Evolutionary conservation across 1,140 invertebrate genomes (phyloP).

Genomic region (Drosophila ambigua): DNA sequence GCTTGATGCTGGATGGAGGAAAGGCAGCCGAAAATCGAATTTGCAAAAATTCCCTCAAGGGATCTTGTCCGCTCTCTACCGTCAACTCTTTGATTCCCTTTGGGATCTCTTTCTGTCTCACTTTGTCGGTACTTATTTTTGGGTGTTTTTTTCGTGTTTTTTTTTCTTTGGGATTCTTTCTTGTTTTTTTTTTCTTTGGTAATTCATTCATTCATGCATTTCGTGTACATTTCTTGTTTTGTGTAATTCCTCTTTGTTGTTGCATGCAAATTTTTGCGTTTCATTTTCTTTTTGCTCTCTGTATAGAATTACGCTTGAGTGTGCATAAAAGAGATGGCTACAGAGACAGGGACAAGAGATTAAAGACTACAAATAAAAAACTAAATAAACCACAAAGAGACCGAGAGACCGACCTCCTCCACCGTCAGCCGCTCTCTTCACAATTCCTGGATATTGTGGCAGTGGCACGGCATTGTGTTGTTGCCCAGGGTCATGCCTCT

Average conservation of each 20-base stretch:
- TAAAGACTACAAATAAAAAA: constrained; percentile 13
- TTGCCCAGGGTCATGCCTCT: constrained; percentile 57
- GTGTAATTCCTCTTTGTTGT: constrained; percentile 41
- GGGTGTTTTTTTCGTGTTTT: too few species aligned
- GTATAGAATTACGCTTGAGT: constrained; percentile 54
- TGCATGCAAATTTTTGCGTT: constrained; percentile 62
- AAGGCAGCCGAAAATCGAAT: background rate
- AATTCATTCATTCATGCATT: constrained; percentile 65
- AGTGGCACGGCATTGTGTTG: constrained; percentile 14
- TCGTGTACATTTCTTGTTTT: constrained; percentile 20
- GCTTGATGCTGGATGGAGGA: too few species aligned
- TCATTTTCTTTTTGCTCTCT: constrained; percentile 34
- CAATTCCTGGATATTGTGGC: constrained; percentile 48
- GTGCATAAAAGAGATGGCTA: constrained; percentile 28
- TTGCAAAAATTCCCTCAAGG: constrained; percentile 15
- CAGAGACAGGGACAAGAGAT: constrained; percentile 3
- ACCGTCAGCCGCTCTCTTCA: constrained; percentile 4
- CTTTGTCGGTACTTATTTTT: too few species aligned
- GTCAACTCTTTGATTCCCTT: too few species aligned
- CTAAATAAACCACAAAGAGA: constrained; percentile 44
- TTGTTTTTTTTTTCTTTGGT: constrained; percentile 21
- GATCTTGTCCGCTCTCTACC: too few species aligned
- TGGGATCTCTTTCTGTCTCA: too few species aligned
- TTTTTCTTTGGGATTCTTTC: constrained; percentile 8
- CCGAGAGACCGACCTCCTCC: too few species aligned